These are phyloP conservation scores for Rhopalosiphum maidis DNA, from an alignment of 1,140 invertebrate genomes.

Conservation along the genomic window DNA sequence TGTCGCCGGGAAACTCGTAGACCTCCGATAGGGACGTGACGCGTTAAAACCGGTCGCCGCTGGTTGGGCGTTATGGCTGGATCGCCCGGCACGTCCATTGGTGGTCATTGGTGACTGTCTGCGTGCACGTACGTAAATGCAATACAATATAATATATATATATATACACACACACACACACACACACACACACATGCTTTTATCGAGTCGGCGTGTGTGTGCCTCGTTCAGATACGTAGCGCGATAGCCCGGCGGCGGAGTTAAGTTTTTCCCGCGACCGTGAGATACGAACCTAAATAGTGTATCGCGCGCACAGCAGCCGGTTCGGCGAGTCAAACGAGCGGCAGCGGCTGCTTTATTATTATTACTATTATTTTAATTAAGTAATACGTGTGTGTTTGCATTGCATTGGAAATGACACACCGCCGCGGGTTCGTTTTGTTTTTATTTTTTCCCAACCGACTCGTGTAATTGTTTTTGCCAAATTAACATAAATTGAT, in stretches of 20 bases:
- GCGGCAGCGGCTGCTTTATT: background rate
- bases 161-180: background rate
- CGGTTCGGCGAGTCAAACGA: constrained; percentile 28
- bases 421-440: background rate
- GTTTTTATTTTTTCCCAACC: background rate
- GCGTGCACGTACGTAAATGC: background rate
- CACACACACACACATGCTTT: background rate
- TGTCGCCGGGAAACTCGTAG: background rate
- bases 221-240: background rate
- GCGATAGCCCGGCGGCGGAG: background rate
- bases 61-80: background rate
- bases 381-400: background rate
- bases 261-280: background rate
- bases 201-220: background rate
- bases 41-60: background rate
- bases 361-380: constrained; percentile 17
- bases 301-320: background rate
- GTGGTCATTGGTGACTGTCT: background rate
- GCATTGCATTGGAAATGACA: background rate
- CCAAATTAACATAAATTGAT: constrained; percentile 30
- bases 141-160: background rate
- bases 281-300: background rate
- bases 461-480: constrained; percentile 33
- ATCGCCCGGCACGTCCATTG: background rate
- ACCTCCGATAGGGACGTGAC: background rate